phyloP scores from a whole-genome alignment of 2,797 vertebrate genomes.

The Schizopygopsis pylzovi region DNA sequence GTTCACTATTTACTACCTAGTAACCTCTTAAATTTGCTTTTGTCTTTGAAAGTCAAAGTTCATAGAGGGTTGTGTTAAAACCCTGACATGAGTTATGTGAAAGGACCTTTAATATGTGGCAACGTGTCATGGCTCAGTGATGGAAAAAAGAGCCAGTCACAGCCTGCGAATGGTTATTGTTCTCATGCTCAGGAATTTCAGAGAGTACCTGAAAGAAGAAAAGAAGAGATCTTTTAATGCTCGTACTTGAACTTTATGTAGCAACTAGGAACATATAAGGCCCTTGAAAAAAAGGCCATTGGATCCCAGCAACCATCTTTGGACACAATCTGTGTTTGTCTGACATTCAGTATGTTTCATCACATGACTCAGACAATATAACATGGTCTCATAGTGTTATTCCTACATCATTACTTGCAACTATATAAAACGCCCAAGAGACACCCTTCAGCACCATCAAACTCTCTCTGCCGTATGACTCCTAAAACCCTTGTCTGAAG shows the following conservation, averaged over 20 bases:
- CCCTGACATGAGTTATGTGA: constrained; percentile 16
- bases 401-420: constrained; percentile 15
- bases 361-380: constrained; percentile 15
- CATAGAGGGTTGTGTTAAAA: neutral
- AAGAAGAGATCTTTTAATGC: constrained; percentile 12
- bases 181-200: constrained; percentile 60
- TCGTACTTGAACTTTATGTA: constrained; percentile 49
- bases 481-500: constrained; percentile 69
- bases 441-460: constrained; percentile 35
- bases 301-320: constrained; percentile 51
- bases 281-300: constrained; percentile 39
- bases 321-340: constrained; percentile 40
- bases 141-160: constrained; percentile 63
- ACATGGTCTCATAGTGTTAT: constrained; percentile 5
- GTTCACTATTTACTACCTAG: neutral
- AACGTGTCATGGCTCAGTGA: constrained; percentile 59
- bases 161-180: constrained; percentile 45
- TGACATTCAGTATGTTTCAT: constrained; percentile 21
- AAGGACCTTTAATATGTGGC: constrained; percentile 45
- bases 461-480: constrained; percentile 45
- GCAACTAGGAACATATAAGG: constrained; percentile 47
- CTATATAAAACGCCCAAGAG: constrained; percentile 38
- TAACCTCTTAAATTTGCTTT: neutral
- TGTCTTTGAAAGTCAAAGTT: neutral
- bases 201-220: constrained; percentile 48